Conservation (phyloP, 2,888 invertebrate genomes). For the Cecidostiba fungosa region DNA sequence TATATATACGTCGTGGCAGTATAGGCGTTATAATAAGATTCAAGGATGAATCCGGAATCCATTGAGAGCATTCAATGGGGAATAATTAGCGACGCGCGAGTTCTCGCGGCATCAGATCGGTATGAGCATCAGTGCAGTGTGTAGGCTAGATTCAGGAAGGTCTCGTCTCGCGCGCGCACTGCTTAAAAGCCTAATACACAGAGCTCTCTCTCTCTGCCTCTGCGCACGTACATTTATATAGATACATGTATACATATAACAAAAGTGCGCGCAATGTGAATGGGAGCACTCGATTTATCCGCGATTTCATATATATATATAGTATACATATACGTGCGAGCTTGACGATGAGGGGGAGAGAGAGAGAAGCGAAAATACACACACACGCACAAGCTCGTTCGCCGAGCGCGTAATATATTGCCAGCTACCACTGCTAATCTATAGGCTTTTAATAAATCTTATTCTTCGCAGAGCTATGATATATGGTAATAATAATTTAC, state of each 20-base stretch:
- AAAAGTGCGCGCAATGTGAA: conserved; percentile 55
- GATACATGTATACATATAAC: not conserved
- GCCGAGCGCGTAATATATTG: conserved; percentile 68
- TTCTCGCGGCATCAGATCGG: not conserved
- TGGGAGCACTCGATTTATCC: conserved; percentile 64
- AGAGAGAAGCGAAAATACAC: conserved; percentile 56
- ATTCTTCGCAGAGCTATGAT: conserved; percentile 73
- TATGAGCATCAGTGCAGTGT: too few relatives aligned
- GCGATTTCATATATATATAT: conserved; percentile 38
- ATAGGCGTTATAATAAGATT: conserved; percentile 54
- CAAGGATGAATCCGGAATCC: conserved; percentile 60
- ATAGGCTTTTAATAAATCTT: conserved; percentile 78
- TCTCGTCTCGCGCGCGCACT: conserved; percentile 17
- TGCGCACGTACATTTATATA: not conserved
- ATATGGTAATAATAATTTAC: conserved; percentile 80
- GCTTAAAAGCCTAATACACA: conserved; percentile 42
- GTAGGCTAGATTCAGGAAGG: conserved; percentile 37
- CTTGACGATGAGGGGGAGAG: conserved; percentile 34
- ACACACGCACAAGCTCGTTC: conserved; percentile 49
- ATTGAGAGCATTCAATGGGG: conserved; percentile 60
- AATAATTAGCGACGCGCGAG: conserved; percentile 53
- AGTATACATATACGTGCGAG: conserved; percentile 50
- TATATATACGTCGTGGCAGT: not conserved
- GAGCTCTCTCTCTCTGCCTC: too few relatives aligned
- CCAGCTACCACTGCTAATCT: conserved; percentile 73